These are phyloP conservation scores for Sebastes flavidus DNA, from an alignment of 2,797 vertebrate genomes.

Conservation along the genomic window DNA sequence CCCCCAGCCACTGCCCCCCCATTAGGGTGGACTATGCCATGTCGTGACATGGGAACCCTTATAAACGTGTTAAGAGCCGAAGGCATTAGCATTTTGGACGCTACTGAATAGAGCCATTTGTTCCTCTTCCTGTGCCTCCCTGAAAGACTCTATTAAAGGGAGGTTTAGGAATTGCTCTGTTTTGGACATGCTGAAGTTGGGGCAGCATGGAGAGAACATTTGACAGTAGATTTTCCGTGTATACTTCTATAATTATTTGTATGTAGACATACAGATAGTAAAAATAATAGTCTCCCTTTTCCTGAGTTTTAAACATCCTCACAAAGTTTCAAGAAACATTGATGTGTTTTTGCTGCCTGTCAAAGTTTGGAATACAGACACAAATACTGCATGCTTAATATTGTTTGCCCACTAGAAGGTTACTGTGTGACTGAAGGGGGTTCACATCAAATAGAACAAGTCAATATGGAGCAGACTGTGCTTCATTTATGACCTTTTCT, in stretches of 20 bases:
- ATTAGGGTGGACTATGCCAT: conserved; percentile 74
- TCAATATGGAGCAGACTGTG: conserved; percentile 27
- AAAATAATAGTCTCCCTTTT: neutral
- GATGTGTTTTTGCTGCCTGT: neutral
- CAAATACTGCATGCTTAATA: neutral
- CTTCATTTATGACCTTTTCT: conserved; percentile 31
- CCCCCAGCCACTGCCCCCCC: conserved; percentile 64
- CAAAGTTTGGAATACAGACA: neutral
- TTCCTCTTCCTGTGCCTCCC: conserved; percentile 85
- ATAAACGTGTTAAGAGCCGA: conserved; percentile 87
- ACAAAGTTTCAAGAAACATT: neutral
- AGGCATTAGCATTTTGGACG: conserved; percentile 89
- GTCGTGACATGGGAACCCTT: conserved; percentile 87
- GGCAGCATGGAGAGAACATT: conserved; percentile 64
- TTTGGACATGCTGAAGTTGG: conserved; percentile 78
- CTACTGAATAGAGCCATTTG: conserved; percentile 85
- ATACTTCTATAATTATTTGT: neutral
- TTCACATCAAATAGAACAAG: conserved; percentile 22
- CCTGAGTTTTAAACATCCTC: neutral
- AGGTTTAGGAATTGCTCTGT: conserved; percentile 82
- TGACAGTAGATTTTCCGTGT: conserved; percentile 54
- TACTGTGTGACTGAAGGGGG: conserved; percentile 1
- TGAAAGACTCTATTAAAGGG: conserved; percentile 87
- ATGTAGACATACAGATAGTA: neutral
- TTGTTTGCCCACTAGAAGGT: neutral